phyloP scores from a whole-genome alignment of 1,140 invertebrate genomes.

The Melanaphis sacchari region DNA sequence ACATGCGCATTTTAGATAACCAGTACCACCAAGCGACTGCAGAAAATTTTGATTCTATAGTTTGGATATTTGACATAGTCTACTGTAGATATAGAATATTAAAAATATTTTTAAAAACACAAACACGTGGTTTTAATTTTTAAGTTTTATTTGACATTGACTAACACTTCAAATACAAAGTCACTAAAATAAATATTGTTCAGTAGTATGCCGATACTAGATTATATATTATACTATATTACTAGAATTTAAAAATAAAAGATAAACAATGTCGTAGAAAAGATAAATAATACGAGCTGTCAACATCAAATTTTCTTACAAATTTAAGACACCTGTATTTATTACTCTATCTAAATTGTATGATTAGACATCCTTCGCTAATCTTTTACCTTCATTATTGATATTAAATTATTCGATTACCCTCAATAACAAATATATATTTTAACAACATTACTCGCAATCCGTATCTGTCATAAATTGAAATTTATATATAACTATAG shows the following conservation, averaged over 20 bases:
- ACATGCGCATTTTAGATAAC: not conserved
- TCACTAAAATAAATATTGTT: not conserved
- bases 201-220: not conserved
- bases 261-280: not conserved
- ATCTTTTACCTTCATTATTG: not conserved
- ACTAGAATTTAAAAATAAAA: too few species aligned
- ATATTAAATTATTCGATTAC: not conserved
- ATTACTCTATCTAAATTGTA: too few species aligned
- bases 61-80: not conserved
- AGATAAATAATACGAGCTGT: not conserved
- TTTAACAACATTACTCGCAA: not conserved
- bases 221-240: not conserved
- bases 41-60: not conserved
- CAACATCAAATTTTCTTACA: not conserved
- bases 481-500: not conserved
- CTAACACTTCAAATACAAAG: not conserved
- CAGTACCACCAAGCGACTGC: not conserved
- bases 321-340: not conserved
- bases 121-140: not conserved
- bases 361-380: too few species aligned
- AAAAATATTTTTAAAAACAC: not conserved
- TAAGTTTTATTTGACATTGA: not conserved
- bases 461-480: not conserved
- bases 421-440: not conserved
- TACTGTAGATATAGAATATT: not conserved